A percentile compares a stretch with the other conserved stretches of the same genome.
Evolutionary conservation across 2,797 vertebrate species (phyloP).

Genomic region (Sebastes flavidus): DNA sequence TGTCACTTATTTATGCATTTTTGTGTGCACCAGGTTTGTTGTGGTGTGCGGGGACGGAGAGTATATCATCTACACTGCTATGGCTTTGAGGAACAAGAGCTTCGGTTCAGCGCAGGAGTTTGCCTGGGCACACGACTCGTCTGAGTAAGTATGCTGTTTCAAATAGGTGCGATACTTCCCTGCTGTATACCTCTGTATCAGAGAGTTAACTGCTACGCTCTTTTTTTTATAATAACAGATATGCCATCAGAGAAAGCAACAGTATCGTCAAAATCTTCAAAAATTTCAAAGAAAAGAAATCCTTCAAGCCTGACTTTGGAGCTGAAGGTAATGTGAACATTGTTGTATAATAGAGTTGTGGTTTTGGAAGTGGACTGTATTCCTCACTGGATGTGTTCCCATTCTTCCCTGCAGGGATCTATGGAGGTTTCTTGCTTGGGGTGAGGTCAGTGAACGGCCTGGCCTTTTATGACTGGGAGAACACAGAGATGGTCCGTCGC

Average conservation of each 20-base stretch:
- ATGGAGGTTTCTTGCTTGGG: conserved; percentile 94
- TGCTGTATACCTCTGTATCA: not conserved
- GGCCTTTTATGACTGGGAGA: conserved; percentile 99
- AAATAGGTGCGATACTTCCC: not conserved
- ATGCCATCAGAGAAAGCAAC: conserved; percentile 96
- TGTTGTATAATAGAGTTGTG: not conserved
- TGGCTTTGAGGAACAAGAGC: conserved; percentile 98
- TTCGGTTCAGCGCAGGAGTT: conserved; percentile 99
- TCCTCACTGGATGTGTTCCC: not conserved
- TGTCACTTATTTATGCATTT: not conserved
- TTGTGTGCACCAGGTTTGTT: conserved; percentile 87
- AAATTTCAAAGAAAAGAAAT: conserved; percentile 99
- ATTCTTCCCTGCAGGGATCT: conserved; percentile 85
- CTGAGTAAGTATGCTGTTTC: conserved; percentile 88
- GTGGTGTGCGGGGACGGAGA: conserved; percentile 94
- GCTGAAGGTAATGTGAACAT: conserved; percentile 87
- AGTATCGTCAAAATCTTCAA: conserved; percentile 98
- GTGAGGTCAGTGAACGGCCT: conserved; percentile 95
- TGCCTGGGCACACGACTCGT: conserved; percentile 97
- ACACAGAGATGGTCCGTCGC: conserved; percentile 95
- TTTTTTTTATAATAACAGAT: conserved; percentile 75
- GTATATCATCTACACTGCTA: conserved; percentile 92
- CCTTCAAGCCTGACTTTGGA: conserved; percentile 99
- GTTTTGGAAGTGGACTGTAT: not conserved
- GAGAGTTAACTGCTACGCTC: not conserved